phyloP scores from a whole-genome alignment of 2,113 vertebrate species.

The Eurystomus gularis region DNA sequence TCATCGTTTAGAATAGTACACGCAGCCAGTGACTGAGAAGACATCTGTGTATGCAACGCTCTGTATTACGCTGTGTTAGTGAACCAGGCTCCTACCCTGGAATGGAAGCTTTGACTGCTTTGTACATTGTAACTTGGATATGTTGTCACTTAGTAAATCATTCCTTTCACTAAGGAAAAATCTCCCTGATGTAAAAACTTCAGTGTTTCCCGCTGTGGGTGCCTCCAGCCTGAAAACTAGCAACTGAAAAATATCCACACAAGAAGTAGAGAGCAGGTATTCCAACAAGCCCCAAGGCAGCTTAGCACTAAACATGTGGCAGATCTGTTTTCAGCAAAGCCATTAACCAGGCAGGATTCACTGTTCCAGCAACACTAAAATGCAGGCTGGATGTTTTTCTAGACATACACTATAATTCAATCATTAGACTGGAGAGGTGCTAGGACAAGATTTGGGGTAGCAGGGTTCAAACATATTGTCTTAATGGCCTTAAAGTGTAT shows the following conservation, averaged over 20 bases:
- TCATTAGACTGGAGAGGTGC: not conserved
- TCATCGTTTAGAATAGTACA: not conserved
- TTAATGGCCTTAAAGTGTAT: not conserved
- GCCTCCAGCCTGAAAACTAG: not conserved
- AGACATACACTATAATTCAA: not conserved
- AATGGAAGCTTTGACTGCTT: not conserved
- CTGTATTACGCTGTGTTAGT: not conserved
- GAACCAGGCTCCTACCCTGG: not conserved
- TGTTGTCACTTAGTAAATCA: not conserved
- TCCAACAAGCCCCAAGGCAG: constrained; percentile 41
- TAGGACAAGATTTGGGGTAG: not conserved
- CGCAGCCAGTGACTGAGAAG: not conserved
- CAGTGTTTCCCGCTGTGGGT: not conserved
- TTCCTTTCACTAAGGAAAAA: not conserved
- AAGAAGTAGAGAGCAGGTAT: constrained; percentile 39
- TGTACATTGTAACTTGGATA: not conserved
- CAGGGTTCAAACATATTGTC: not conserved
- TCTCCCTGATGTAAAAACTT: not conserved
- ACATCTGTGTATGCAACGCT: not conserved
- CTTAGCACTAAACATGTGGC: not conserved
- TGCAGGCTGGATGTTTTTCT: not conserved
- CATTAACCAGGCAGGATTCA: constrained; percentile 5
- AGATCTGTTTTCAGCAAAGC: constrained; percentile 37
- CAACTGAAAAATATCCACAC: not conserved
- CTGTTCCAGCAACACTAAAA: not conserved